Base-by-base conservation (phyloP, 2,113 vertebrate species). In the Gasterosteus aculeatus region DNA sequence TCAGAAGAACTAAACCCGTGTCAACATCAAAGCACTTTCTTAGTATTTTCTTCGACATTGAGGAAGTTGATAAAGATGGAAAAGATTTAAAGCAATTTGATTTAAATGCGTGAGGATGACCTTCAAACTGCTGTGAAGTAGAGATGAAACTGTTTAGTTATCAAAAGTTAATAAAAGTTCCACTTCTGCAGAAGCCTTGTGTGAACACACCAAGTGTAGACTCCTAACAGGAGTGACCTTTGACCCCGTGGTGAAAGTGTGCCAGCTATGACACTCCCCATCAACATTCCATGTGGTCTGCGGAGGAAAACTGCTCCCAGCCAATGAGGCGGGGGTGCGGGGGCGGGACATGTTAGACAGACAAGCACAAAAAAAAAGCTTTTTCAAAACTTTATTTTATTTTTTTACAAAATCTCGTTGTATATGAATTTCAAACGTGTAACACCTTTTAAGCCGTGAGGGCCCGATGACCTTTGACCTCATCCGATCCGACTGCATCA, bases 271-370 rank as follows among this genome's bases (percentile, higher is more conserved):
- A 76, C 90, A 87, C 85, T 31, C 14, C 42, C 0, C 65, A 80
- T 71, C 11, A 3, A 92, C 75, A 88, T 91, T 92, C 81, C 86
- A 41, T 0, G 22, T 12, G 14, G 26, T 51, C 41, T n/a, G 65
- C 7, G 19, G 26, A 3, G 16, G 35, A n/a, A 57, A 67, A 53
- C 2, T 39, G 1, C 4, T 0, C 0, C 7, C n/a, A 62, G 58
- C 79, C 46, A 66, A 79, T 81, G 65, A 56, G 11, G 15, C 3
- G 5, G 46, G 46, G 38, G 80, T 14, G 7, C 0, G 4, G 0
- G 4, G 67, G 60, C 0, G 74, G 61, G 15, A 59, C 35, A 38
- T 61, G 67, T 19, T 42, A 6, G 11, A n/a, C 26, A 58, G 5
- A 44, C 14, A 67, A 22, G 14, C 15, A 70, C 19, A 72, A 70